Evolutionary conservation across 2,113 vertebrate genomes (phyloP), one percentile per base, ranked within the genome.

Genomic region (Rostratula benghalensis): DNA sequence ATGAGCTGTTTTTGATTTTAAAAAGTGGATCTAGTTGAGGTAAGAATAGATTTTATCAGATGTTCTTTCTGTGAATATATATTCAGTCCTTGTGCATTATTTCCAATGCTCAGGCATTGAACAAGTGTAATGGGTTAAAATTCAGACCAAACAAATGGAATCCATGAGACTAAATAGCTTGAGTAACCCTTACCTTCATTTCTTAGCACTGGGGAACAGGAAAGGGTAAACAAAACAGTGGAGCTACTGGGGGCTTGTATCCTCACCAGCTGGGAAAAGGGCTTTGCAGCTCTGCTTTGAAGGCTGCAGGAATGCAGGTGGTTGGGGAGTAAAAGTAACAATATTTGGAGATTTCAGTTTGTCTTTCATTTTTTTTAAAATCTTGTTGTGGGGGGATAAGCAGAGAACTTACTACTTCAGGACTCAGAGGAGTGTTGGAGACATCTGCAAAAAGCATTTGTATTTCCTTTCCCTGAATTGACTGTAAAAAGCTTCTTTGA

Each of bases 391-490:
- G 43, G 30, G 35, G 7, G 6, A 46, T 91, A 50, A 77, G 31
- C 14, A 74, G 53, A 33, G 39, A 88, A 76, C 5, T n/a, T 23
- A 5, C 25, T 10, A 11, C 35, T 85, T 68, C 1, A 74, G 61
- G 45, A 63, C 46, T 91, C 9, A 1, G 30, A 83, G 77, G 65
- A 82, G 25, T 18, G 27, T 61, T 94, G 25, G 13, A 94, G 63
- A 48, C 54, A 71, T 39, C 68, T 92, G 91, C 84, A 91, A 93
- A 92, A 90, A 89, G 25, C 75, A 51, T 82, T 92, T 78, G 19
- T 88, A 15, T 86, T 95, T 89, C 10, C 64, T 79, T 80, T 30
- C 37, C 43, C 53, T 70, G 63, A 65, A 41, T 7, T 50, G 77
- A 35, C 51, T 91, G 75, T 59, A 37, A 30, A 96, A 92, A 96